These are phyloP conservation scores for Aspidiotus destructor DNA, from an alignment of 2,888 invertebrate species.

Conservation along the genomic window DNA sequence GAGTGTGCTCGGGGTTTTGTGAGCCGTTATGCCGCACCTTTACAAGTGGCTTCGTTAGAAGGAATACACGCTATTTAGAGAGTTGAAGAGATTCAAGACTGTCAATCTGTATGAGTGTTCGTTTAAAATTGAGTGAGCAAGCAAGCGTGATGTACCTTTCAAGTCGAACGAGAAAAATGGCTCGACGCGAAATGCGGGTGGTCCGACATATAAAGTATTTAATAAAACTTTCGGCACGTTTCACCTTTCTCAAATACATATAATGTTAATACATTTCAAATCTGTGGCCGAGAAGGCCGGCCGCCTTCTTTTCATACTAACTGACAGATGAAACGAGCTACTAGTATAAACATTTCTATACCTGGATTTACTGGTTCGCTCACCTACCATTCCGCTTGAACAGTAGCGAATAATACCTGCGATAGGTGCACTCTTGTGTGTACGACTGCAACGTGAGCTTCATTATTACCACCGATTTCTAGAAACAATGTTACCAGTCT, in stretches of 20 bases:
- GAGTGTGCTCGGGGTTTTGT: neutral
- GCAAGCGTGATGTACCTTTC: neutral
- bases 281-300: neutral
- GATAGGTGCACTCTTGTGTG: neutral
- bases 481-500: neutral
- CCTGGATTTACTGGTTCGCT: conserved; percentile 24
- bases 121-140: no score
- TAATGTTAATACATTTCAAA: conserved; percentile 16
- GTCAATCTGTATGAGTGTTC: conserved; percentile 25
- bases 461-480: neutral
- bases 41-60: neutral
- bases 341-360: conserved; percentile 32
- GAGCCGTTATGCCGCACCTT: neutral
- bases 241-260: neutral
- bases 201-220: conserved; percentile 18
- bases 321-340: conserved; percentile 30
- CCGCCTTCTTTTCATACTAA: neutral
- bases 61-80: neutral
- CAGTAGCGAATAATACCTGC: conserved; percentile 18
- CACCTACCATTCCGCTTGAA: conserved; percentile 12
- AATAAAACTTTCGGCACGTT: conserved; percentile 18
- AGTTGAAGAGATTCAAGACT: neutral
- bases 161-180: neutral
- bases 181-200: conserved; percentile 24
- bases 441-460: neutral